Base-by-base conservation (phyloP, 2,797 vertebrate genomes). In the Gallinago stenura region DNA sequence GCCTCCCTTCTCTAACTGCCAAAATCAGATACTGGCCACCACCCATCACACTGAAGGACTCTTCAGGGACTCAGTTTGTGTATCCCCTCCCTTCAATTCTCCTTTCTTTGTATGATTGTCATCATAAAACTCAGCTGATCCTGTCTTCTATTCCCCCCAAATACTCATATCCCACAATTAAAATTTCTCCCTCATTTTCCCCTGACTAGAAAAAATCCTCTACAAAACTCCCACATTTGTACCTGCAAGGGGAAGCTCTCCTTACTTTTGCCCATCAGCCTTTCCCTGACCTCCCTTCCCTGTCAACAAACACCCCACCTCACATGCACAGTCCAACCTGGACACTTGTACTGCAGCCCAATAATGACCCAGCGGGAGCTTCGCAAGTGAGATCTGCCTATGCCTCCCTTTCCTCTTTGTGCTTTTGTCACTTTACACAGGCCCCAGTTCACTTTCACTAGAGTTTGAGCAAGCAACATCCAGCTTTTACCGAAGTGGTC, bases 401-500 rank as follows among this genome's bases (percentile, higher is more conserved):
- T 1, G 2, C 22, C 33, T 80, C 30, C 39, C 25, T 62, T 83
- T 85, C 30, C 60, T 35, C 51, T 56, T 17, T 0, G 0, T 28
- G 35, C 35, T 73, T 73, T 35, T 19, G 22, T 64, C 30, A 57
- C 12, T 72, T 77, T 51, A 66, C 68, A 35, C 0, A 6, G 39
- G 28, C 33, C 25, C 68, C 33, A 53, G 65, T 15, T 87, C 14
- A 35, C 70, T 87, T 76, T 26, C 57, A 56, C 37, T 37, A 12
- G 43, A 60, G 39, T 31, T 3, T 50, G 71, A 85, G 54, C 45
- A 83, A 92, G 71, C 13, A 28, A 53, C 4, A 41, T 46, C n/a
- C 51, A 84, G 57, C n/a, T 86, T 92, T 62, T 70, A 28, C 93
- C 51, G 28, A 91, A 94, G 93, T 73, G 90, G 53, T 77, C 72